Base-by-base conservation (phyloP, 64 coral and sea anemone species). In the Montipora efflorescens region DNA sequence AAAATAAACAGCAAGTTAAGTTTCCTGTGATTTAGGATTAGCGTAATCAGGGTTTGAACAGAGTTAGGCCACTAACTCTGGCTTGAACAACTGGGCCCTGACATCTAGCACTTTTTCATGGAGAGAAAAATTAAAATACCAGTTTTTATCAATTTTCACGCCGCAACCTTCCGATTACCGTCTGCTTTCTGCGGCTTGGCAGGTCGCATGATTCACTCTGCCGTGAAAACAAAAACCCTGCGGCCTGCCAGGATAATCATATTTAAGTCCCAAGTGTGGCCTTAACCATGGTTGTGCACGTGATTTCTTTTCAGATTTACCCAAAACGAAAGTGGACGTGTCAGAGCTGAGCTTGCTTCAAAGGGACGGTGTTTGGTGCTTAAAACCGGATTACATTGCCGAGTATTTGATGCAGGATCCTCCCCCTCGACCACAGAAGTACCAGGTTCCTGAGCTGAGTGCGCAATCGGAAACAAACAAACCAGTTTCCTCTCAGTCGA, bases 331-430 rank as follows among this genome's bases (percentile, higher is more conserved):
- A 89, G 61, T 80, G 47, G 79, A 74, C 46, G 77, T 74, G 10
- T 51, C 91, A 52, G 93, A 98, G 23, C 81, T 98, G 43, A 53
- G 59, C 4, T 15, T 18, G 21, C 78, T 98, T 22, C 88, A 92
- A 28, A 21, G 25, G 1, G 79, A 85, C 23, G 75, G 90, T 8
- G 83, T 98, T 69, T 95, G 92, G 96, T 76, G 94, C 18, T 72
- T 98, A 15, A 98, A 98, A 57, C 96, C 96, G 13, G 96, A 98
- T 44, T 98, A 92, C 78, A 98, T 98, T 50, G 96, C 96, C 12
- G 96, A 98, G 72, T 98, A 87, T 59, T 72, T 98, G 71, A 98
- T 98, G 96, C 96, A 98, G 78, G 96, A 95, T 9, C 96, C 96
- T 68, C 77, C 89, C 64, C 96, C 96, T 53, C 78, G 91, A 47